phyloP scores from a whole-genome alignment of 2,113 vertebrate genomes.

The Spea bombifrons region DNA sequence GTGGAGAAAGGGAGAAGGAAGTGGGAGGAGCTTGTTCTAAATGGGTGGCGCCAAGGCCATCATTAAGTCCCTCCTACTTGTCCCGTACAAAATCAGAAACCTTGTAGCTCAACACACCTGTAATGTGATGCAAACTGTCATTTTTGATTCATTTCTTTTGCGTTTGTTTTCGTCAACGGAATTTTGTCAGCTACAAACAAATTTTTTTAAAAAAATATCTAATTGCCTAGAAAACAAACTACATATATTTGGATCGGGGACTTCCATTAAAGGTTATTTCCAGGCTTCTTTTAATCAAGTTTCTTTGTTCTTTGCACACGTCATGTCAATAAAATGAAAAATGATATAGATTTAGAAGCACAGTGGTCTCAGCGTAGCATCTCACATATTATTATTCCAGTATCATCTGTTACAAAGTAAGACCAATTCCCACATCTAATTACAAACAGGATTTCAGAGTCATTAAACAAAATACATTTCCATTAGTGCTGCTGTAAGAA shows the following conservation, averaged over 20 bases:
- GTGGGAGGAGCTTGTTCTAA: no score
- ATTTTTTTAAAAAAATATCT: no score
- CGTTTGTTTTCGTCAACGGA: no score
- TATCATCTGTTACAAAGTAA: conserved; percentile 89
- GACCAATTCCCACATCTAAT: conserved; percentile 91
- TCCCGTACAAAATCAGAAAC: no score
- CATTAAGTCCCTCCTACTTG: no score
- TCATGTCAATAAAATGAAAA: conserved; percentile 82
- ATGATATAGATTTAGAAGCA: conserved; percentile 75
- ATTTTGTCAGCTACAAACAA: no score
- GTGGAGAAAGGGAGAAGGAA: no score
- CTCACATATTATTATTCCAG: conserved; percentile 85
- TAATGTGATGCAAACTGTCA: no score
- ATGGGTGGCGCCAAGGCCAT: no score
- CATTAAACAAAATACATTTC: conserved; percentile 88
- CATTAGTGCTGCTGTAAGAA: conserved; percentile 78
- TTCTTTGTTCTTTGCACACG: conserved; percentile 67
- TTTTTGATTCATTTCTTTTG: no score
- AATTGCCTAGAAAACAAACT: no score
- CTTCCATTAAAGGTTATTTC: conserved; percentile 70
- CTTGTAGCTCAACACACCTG: no score
- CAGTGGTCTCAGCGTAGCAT: conserved; percentile 72
- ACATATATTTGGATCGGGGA: conserved; percentile 54
- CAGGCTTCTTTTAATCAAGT: conserved; percentile 70
- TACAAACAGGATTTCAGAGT: conserved; percentile 88